These are phyloP conservation scores for Cheirogaleus major DNA, from an alignment of 2,797 vertebrate species.

Conservation along the genomic window DNA sequence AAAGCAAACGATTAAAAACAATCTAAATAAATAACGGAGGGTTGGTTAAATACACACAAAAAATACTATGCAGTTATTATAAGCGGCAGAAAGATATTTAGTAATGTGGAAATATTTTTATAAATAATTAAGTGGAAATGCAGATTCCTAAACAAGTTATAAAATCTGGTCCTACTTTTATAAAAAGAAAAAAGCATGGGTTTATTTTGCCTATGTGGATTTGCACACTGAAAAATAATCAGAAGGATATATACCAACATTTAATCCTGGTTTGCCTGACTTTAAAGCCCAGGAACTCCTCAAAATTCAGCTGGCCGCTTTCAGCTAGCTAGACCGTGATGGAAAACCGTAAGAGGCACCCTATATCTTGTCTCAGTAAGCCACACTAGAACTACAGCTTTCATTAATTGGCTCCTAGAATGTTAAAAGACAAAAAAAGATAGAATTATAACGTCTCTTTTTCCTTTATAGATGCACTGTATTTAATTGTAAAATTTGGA, in stretches of 20 bases:
- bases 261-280: background rate
- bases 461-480: background rate
- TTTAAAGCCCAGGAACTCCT: background rate
- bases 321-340: background rate
- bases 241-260: background rate
- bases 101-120: background rate
- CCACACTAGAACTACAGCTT: background rate
- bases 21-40: background rate
- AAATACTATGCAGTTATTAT: background rate
- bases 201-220: background rate
- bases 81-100: background rate
- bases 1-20: background rate
- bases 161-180: background rate
- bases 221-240: background rate
- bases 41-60: background rate
- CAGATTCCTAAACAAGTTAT: background rate
- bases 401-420: background rate
- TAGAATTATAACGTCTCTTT: background rate
- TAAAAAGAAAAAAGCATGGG: background rate
- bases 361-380: background rate
- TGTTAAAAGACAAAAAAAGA: background rate
- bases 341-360: background rate
- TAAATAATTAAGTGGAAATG: background rate
- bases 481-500: background rate
- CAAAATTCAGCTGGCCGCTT: background rate